Conservation (phyloP, 92 coral and sea anemone genomes). For the Virgularia gustaviana region DNA sequence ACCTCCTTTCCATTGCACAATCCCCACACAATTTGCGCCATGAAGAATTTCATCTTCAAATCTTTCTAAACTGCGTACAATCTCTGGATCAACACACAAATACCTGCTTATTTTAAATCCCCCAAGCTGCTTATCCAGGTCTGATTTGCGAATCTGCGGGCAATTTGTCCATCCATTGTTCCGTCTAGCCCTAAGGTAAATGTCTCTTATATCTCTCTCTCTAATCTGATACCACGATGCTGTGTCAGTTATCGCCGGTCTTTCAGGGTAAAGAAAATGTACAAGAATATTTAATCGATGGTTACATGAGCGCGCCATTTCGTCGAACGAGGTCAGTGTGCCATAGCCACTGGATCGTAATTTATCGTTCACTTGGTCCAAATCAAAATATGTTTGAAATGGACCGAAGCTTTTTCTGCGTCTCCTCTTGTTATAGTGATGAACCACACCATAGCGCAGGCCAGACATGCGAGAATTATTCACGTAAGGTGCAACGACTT, state of each 20-base stretch:
- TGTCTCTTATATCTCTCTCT: slow-evolving; percentile 54
- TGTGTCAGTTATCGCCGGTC: slow-evolving; percentile 59
- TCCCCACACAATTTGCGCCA: slow-evolving; percentile 79
- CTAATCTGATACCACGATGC: slow-evolving; percentile 74
- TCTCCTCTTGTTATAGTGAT: slow-evolving; percentile 58
- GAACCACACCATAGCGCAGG: slow-evolving; percentile 77
- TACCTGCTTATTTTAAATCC: slow-evolving; percentile 85
- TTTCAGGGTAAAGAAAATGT: slow-evolving; percentile 66
- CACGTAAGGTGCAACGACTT: slow-evolving; percentile 86
- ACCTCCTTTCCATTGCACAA: slow-evolving; percentile 86
- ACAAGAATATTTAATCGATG: slow-evolving; percentile 74
- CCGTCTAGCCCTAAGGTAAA: slow-evolving; percentile 57
- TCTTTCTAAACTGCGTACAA: slow-evolving; percentile 63
- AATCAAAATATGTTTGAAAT: slow-evolving; percentile 68
- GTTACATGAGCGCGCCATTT: slow-evolving; percentile 70
- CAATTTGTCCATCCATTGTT: slow-evolving; percentile 86
- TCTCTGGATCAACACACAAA: slow-evolving; percentile 92
- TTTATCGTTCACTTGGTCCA: slow-evolving; percentile 57
- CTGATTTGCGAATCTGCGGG: slow-evolving; percentile 72
- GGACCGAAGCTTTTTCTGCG: slow-evolving; percentile 56
- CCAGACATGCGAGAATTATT: slow-evolving; percentile 98
- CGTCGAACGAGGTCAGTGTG: slow-evolving; percentile 59
- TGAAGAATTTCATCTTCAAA: slow-evolving; percentile 72
- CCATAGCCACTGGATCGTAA: slow-evolving; percentile 70
- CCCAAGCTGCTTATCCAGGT: slow-evolving; percentile 70